These are phyloP conservation scores for Laticauda colubrina DNA, from an alignment of 2,113 vertebrate genomes.

Conservation along the genomic window DNA sequence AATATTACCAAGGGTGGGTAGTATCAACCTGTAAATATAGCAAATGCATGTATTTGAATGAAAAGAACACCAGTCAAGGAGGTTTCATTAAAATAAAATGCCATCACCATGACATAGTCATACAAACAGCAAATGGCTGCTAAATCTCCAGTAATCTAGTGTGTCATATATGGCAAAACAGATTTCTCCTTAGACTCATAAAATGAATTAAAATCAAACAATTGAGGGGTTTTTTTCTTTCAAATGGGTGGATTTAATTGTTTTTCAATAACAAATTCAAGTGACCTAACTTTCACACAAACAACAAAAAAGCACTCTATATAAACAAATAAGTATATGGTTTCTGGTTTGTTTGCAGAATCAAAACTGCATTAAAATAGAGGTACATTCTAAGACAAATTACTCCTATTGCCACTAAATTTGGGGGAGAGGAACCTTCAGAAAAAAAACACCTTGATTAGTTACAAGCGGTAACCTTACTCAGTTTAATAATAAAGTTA, in stretches of 20 bases:
- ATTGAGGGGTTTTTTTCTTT: not conserved
- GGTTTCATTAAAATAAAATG: not conserved
- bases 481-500: not conserved
- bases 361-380: not conserved
- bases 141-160: not conserved
- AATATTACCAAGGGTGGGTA: not conserved
- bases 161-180: not conserved
- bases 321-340: not conserved
- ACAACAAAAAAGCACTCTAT: not conserved
- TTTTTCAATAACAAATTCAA: not conserved
- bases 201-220: not conserved
- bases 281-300: not conserved
- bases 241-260: not conserved
- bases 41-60: slow-evolving; percentile 6
- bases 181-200: not conserved
- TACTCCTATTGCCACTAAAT: not conserved
- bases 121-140: not conserved
- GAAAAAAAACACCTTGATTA: not conserved
- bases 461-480: not conserved
- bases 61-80: slow-evolving; percentile 6
- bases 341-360: not conserved
- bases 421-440: not conserved
- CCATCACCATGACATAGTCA: slow-evolving; percentile 3
- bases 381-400: too few species aligned
- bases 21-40: not conserved